Percentiles rank a stretch among this genome's conserved stretches.
Conservation (phyloP, 1,140 invertebrate genomes). For the Anadara kagoshimensis region DNA sequence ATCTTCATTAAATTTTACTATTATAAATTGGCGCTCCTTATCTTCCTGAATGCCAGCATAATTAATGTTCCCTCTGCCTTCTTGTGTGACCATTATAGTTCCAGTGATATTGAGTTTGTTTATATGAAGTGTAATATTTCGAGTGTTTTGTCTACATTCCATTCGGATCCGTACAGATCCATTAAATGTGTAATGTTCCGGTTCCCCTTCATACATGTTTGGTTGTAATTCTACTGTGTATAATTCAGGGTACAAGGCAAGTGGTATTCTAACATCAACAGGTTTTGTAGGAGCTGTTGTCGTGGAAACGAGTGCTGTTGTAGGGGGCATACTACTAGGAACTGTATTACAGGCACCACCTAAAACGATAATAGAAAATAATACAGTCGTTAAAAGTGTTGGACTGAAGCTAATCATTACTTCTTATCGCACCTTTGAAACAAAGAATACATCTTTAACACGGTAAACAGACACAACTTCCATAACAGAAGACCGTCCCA, state of each 20-base stretch:
- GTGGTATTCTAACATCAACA: conserved; percentile 65
- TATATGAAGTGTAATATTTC: conserved; percentile 82
- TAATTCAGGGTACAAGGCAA: conserved; percentile 58
- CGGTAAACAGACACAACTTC: too few species aligned
- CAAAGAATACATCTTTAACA: too few species aligned
- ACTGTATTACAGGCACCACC: too few species aligned
- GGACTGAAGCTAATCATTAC: too few species aligned
- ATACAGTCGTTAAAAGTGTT: too few species aligned
- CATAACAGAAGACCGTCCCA: too few species aligned
- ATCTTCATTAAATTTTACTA: conserved; percentile 76
- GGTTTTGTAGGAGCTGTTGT: conserved; percentile 1
- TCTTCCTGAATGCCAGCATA: conserved; percentile 70
- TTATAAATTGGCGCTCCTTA: conserved; percentile 80
- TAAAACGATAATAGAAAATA: too few species aligned
- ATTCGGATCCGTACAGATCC: conserved; percentile 84
- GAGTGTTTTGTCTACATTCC: conserved; percentile 76
- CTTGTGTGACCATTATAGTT: conserved; percentile 17
- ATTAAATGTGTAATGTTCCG: conserved; percentile 77
- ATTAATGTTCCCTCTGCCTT: conserved; percentile 1
- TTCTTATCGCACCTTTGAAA: too few species aligned
- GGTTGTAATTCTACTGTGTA: conserved; percentile 71
- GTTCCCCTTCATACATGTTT: conserved; percentile 63
- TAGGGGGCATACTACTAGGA: too few species aligned
- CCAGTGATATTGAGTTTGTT: conserved; percentile 59
- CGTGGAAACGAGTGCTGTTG: neutral